Base-by-base conservation (phyloP, 2,797 vertebrate genomes). In the Pipistrellus pipistrellus region DNA sequence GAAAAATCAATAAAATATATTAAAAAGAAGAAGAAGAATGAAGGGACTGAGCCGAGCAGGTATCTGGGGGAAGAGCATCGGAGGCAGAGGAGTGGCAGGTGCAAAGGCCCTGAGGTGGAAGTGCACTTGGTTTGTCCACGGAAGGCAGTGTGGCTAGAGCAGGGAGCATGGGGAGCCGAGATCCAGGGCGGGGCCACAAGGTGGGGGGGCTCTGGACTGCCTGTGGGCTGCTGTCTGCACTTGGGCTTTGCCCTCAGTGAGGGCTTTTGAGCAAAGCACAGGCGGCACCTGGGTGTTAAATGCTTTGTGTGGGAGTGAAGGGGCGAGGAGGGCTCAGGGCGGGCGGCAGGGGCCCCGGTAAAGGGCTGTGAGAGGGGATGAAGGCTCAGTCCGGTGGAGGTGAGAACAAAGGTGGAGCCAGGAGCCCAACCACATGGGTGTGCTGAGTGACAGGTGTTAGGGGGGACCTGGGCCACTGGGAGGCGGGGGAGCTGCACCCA, bases 371-470 rank as follows among this genome's bases (percentile, higher is more conserved):
- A 41, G 38, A 41, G 38, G 38, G 38, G 38, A 41, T 41, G 38
- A 41, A 41, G 38, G 38, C 38, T 41, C 44, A 46, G 44, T 11
- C 13, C 55, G 4, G 17, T 3, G 38, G 13, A 4, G n/a, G 41
- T 6, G 20, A 69, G 76, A 30, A 18, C 2, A 59, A 38, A 53
- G 27, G 35, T 1, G 3, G 57, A n/a, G 35, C 30, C 12, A 1
- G 1, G 21, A 20, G 21, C 18, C 4, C 0, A 0, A 10, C 68
- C 32, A 3, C 17, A 0, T 21, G 32, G 20, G 6, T 0, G 1
- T 20, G 44, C 21, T 12, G 27, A 0, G 1, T 3, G 13, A 17
- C 32, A 23, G 11, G 72, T 6, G 6, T 30, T 51, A 30, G 3
- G 41, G 68, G 2, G 8, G 27, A 30, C 7, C n/a, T 8, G 41